A percentile compares a stretch with the other conserved stretches of the same genome.
phyloP scores from a whole-genome alignment of 2,113 vertebrate species.

The Mesoclemmys tuberculata region DNA sequence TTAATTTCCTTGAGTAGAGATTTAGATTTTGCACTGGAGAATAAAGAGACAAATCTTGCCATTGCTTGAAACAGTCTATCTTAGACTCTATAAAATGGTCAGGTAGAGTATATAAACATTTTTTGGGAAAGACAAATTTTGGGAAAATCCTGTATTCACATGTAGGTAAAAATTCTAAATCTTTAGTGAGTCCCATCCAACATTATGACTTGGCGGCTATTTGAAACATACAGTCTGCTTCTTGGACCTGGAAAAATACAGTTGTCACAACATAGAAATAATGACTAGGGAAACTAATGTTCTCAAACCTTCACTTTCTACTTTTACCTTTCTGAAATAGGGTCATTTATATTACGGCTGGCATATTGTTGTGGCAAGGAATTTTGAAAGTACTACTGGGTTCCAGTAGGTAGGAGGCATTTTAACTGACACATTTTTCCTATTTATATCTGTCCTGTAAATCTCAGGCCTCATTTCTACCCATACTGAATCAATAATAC shows the following conservation, averaged over 20 bases:
- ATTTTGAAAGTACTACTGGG: not conserved
- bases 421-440: not conserved
- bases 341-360: not conserved
- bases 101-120: not conserved
- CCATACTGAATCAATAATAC: not conserved
- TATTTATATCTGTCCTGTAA: not conserved
- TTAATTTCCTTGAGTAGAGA: not conserved
- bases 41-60: not conserved
- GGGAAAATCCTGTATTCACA: not conserved
- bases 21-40: not conserved
- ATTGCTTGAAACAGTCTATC: not conserved
- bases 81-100: not conserved
- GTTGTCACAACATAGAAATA: not conserved
- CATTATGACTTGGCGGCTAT: not conserved
- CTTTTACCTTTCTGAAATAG: not conserved
- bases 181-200: not conserved
- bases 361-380: not conserved
- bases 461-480: not conserved
- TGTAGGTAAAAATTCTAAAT: not conserved
- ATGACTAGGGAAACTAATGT: not conserved
- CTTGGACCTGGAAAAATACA: not conserved
- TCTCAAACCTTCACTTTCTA: not conserved
- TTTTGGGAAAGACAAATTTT: not conserved
- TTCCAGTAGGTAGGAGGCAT: not conserved
- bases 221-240: not conserved